Conservation (phyloP, 1,140 invertebrate genomes). For the Lepidostoma basale region DNA sequence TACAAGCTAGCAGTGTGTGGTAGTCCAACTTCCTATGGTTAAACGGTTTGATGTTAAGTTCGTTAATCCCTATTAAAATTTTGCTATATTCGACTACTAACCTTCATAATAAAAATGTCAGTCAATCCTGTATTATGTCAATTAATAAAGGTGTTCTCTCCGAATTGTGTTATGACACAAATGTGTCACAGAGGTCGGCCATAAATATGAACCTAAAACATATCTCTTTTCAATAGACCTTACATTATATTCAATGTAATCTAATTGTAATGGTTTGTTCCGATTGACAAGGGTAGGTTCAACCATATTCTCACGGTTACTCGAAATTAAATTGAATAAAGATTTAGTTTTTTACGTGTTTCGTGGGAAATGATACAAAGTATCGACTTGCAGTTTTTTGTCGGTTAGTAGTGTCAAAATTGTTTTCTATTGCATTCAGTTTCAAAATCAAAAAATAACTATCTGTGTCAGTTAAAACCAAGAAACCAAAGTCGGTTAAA, state of each 20-base stretch:
- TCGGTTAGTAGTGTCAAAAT: too few species aligned
- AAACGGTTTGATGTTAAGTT: too few species aligned
- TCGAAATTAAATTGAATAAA: not conserved
- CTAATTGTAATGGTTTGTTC: not conserved
- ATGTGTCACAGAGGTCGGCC: not conserved
- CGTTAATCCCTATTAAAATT: too few species aligned
- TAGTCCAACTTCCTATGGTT: too few species aligned
- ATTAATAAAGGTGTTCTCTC: conserved; percentile 7
- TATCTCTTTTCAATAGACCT: conserved; percentile 2
- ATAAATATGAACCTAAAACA: not conserved
- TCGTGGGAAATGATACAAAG: not conserved
- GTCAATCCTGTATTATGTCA: not conserved
- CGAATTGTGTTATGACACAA: conserved; percentile 2
- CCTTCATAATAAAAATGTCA: too few species aligned
- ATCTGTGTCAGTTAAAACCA: too few species aligned
- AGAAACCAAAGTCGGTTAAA: too few species aligned
- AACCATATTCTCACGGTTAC: not conserved
- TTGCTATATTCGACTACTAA: too few species aligned
- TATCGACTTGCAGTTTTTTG: too few species aligned
- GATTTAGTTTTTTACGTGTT: not conserved
- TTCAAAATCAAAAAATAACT: too few species aligned
- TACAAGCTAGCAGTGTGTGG: too few species aligned
- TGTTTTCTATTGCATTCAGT: too few species aligned
- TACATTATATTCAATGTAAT: not conserved
- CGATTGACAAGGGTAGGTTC: conserved; percentile 10